A percentile compares a stretch with the other conserved stretches of the same genome.
phyloP scores from a whole-genome alignment of 2,797 vertebrate species.

The Notamacropus eugenii region DNA sequence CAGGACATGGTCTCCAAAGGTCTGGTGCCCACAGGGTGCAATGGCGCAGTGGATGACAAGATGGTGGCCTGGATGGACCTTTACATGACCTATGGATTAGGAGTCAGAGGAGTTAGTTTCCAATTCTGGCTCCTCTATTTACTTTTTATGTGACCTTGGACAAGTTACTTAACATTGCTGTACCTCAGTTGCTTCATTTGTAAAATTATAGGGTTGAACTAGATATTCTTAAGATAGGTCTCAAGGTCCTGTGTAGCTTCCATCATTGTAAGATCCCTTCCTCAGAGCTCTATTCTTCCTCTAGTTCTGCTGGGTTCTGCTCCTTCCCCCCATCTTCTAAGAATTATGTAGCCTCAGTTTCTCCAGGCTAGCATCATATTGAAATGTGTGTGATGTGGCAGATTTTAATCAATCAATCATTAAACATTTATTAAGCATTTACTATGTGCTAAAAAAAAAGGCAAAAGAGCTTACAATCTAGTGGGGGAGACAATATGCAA shows the following conservation, averaged over 20 bases:
- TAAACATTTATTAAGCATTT: background rate
- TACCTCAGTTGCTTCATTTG: background rate
- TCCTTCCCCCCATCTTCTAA: background rate
- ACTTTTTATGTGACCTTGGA: background rate
- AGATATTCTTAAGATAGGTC: background rate
- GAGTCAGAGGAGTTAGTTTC: background rate
- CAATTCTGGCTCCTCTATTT: background rate
- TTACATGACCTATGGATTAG: background rate
- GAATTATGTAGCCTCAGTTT: background rate
- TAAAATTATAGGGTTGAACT: background rate
- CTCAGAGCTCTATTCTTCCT: background rate
- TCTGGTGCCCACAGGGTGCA: background rate
- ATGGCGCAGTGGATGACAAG: background rate
- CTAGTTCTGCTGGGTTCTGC: background rate
- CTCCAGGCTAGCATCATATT: background rate
- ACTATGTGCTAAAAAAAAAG: background rate
- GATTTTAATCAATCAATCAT: background rate
- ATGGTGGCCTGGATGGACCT: background rate
- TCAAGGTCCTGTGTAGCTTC: background rate
- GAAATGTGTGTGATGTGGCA: background rate
- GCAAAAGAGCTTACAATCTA: background rate
- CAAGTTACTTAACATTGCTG: background rate
- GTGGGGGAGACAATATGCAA: background rate
- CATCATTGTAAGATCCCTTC: background rate
- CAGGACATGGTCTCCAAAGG: background rate